Evolutionary conservation across 1,140 invertebrate genomes (phyloP), one percentile per base, ranked within the genome.

Genomic region (Potamilus streckersoni): DNA sequence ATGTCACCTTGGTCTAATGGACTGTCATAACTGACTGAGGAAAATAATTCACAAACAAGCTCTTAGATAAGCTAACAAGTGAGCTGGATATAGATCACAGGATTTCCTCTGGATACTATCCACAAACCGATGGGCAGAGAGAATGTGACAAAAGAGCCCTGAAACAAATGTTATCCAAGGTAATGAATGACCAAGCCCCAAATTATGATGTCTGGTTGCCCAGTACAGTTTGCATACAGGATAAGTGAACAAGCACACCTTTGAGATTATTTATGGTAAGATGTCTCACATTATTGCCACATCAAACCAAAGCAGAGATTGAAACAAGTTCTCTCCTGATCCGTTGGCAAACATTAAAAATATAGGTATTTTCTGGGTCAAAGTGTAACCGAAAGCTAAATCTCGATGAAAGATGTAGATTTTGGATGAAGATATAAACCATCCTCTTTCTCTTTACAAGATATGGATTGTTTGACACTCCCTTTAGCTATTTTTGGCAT

Each of bases 51-150:
- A 20, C 38, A 17, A 69, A 58, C 14, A 16, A 11, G 14, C 23
- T 71, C 0, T 15, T 61, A 20, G 69, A 71, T 6, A 20, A 61
- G 19, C 11, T 71, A 23, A 71, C 69, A 27, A 31, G 27, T 60
- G 59, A 61, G 16, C 38, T 71, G 8, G 19, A 62, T 12, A 71
- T 61, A 55, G 69, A 71, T 4, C 69, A 71, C 69, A 63, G 60
- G 49, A 71, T 71, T 27, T 71, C 69, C 15, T 71, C 69, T 61
- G 60, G 16, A 17, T 71, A 71, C 20, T 60, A 71, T n/a, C 69
- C 69, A 11, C 69, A 71, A 61, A 71, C 59, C 14, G 61, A 71
- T 62, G 69, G 69, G 12, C 69, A 71, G 38, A 60, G 69, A 71
- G 69, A 71, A 61, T 3, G 27, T 31, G 20, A 61, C 13, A 71